Evolutionary conservation across 1,140 invertebrate genomes (phyloP).

Genomic region (Zelostemma sp.): DNA sequence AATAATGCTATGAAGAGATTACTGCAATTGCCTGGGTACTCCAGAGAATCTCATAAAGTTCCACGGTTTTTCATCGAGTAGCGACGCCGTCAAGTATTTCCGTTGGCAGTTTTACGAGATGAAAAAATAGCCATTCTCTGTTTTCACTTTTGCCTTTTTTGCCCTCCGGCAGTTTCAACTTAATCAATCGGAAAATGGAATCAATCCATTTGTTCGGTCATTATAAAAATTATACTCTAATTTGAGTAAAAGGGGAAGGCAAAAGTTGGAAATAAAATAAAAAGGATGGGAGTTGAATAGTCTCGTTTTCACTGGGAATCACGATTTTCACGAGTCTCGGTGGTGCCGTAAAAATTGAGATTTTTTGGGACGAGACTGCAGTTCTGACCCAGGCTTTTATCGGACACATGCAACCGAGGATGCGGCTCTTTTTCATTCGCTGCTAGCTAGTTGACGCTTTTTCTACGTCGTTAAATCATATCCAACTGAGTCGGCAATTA

Average conservation of each 20-base stretch:
- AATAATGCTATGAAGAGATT: conserved; percentile 11
- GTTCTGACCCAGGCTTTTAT: background rate
- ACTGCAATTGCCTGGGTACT: conserved; percentile 4
- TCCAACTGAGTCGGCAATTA: conserved; percentile 61
- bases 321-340: background rate
- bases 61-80: conserved; percentile 4
- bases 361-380: conserved; percentile 3
- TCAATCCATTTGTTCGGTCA: too few relatives aligned
- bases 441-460: conserved; percentile 13
- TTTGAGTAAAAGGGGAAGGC: background rate
- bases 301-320: conserved; percentile 3
- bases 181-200: too few relatives aligned
- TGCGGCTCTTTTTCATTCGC: conserved; percentile 7
- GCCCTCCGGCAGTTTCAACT: too few relatives aligned
- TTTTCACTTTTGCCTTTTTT: background rate
- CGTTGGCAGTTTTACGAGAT: background rate
- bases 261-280: too few relatives aligned
- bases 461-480: conserved; percentile 56
- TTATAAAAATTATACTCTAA: background rate
- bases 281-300: background rate
- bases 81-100: background rate
- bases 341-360: background rate
- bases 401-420: background rate
- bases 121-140: conserved; percentile 1
- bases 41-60: conserved; percentile 1